Conservation (phyloP, 2,888 invertebrate species). For the Amblyteles armatorius region DNA sequence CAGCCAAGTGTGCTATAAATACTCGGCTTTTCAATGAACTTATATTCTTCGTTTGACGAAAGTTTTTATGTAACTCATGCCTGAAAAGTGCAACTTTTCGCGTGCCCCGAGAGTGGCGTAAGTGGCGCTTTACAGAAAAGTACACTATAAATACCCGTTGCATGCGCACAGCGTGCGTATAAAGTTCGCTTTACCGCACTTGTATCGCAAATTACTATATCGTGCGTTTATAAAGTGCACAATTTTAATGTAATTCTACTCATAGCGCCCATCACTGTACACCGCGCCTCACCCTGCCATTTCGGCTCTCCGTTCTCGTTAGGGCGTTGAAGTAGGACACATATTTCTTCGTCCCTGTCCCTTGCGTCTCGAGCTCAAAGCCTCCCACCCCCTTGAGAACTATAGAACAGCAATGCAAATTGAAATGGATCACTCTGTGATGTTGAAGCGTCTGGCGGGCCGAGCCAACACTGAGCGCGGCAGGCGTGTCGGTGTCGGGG, state of each 20-base stretch:
- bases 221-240: neutral
- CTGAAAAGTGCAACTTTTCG: no score
- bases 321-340: conserved; percentile 38
- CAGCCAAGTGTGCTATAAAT: no score
- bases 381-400: conserved; percentile 1
- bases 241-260: neutral
- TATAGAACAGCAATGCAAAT: conserved; percentile 43
- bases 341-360: conserved; percentile 30
- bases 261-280: neutral
- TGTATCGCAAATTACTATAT: neutral
- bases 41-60: no score
- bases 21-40: no score
- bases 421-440: conserved; percentile 46
- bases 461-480: conserved; percentile 20
- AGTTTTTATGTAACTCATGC: no score
- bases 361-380: neutral
- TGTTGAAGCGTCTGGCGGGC: conserved; percentile 23
- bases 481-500: conserved; percentile 17
- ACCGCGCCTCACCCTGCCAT: neutral
- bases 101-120: no score
- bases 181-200: no score
- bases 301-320: conserved; percentile 16
- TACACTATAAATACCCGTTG: no score
- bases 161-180: no score
- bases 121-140: no score